Evolutionary conservation across 37 sponge, comb jelly and placozoan species (phyloP), one percentile per base, ranked within the genome.

Genomic region (Petrosia ficiformis): DNA sequence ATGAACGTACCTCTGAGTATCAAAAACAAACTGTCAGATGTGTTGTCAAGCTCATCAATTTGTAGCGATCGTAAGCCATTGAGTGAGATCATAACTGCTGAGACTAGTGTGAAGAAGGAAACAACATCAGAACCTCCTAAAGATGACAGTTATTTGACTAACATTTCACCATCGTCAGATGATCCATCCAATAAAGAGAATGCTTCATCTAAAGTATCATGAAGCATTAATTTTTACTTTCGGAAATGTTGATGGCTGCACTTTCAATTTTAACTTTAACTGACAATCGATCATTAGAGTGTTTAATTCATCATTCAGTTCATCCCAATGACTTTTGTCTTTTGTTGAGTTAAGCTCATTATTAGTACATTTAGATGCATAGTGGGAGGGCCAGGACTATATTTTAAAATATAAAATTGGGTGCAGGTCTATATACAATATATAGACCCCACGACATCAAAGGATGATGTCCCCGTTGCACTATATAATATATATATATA

Each of bases 1-100:
- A 61, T n/a, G 63, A 61, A 29, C 63, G 63, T 61, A 61, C 63
- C 14, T 26, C 63, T 26, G 14, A 5, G 6, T 11, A 26, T 6
- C 63, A 61, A 61, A 61, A 61, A 61, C 28, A 24, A 61, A 48
- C 14, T 48, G 54, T 48, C 54, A 48, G 54, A 48, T 48, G 54
- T 48, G 14, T 14, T 48, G 14, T 19, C 54, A 48, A 48, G 54
- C 14, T 19, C 14, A 19, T 48, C 54, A 19, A 48, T 14, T 19
- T 48, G 14, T 48, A 14, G n/a, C n/a, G 14, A 19, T 14, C 54
- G 54, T 8, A 19, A 19, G 54, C 8, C 8, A 14, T 48, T 48
- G 14, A 48, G n/a, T n/a, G n/a, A n/a, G n/a, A n/a, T n/a, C n/a
- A n/a, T n/a, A n/a, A n/a, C n/a, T n/a, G n/a, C n/a, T n/a, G n/a